phyloP scores from a whole-genome alignment of 2,113 vertebrate species.

The Paradisaea rubra region DNA sequence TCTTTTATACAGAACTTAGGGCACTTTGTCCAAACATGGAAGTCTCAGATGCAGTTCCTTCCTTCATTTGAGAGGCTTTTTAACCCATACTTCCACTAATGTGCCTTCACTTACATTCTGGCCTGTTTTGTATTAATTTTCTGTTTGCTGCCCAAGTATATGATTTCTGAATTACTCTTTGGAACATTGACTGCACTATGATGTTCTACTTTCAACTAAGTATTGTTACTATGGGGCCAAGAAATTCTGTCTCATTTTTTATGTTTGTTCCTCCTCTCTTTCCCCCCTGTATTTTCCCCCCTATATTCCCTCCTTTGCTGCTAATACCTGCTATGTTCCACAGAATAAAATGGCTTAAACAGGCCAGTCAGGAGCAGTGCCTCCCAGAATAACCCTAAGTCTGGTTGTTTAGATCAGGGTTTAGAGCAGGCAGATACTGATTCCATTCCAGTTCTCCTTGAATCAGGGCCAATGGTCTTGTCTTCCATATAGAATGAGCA shows the following conservation, averaged over 20 bases:
- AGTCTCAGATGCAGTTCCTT: background rate
- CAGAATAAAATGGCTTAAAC: background rate
- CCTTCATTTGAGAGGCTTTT: background rate
- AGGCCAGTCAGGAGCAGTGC: background rate
- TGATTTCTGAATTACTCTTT: background rate
- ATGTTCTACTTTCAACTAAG: background rate
- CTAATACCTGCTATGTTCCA: background rate
- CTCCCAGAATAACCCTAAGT: background rate
- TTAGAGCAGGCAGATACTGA: background rate
- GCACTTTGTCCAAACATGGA: background rate
- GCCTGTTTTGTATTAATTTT: background rate
- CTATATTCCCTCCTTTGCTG: background rate
- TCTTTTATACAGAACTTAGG: background rate
- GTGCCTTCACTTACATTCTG: background rate
- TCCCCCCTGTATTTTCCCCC: fast-evolving
- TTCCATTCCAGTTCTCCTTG: background rate
- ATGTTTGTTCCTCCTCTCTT: background rate
- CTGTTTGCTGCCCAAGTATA: background rate
- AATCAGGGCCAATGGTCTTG: background rate
- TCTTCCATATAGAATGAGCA: background rate
- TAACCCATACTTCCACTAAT: background rate
- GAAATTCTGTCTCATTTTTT: background rate
- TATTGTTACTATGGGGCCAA: background rate
- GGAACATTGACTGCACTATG: background rate
- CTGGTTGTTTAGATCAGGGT: background rate